Evolutionary conservation across 2,888 invertebrate species (phyloP), one percentile per base, ranked within the genome.

Genomic region (Amphimallon solstitiale): DNA sequence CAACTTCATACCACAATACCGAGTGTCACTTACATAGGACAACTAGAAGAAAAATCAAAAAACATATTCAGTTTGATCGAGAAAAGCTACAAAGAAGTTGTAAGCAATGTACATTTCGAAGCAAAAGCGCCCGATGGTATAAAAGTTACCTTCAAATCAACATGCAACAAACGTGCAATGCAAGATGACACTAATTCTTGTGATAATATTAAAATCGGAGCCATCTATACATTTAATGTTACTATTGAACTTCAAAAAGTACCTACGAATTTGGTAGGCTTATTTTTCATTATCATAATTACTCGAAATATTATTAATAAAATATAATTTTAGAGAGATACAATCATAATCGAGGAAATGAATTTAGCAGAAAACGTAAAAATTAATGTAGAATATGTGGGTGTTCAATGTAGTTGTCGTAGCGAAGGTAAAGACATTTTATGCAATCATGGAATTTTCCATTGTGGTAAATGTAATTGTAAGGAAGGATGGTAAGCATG

Each of bases 21-120:
- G 65, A 88, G 89, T 73, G 88, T 92, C 68, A 90, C 93, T 0
- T 90, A 90, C 73, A 91, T 94, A 0, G 95, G 93, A 2, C 88
- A 88, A 67, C 81, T 97, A 23, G 90, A 90, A 71, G 87, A 88
- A 38, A 92, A 96, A 83, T 95, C 95, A 34, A 90, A 91, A 0
- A 97, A 97, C 79, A 92, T 97, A 65, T 86, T 97, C 60, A 88
- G 93, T 68, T 85, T 97, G 56, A 91, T 97, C 48, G 88, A 89
- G 74, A 88, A 88, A 70, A 93, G 94, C 72, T 95, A 94, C 77
- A 87, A 90, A 83, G 88, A 89, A 73, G 90, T 92, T 70, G 89
- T 90, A 0, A 84, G 86, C 19, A 85, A 82, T 82, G 90, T 87
- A 70, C 89, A 82, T 79, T 88, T 89, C 83, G 88, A 81, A 38